Evolutionary conservation across 2,797 vertebrate species (phyloP).

Genomic region (Pristis pectinata): DNA sequence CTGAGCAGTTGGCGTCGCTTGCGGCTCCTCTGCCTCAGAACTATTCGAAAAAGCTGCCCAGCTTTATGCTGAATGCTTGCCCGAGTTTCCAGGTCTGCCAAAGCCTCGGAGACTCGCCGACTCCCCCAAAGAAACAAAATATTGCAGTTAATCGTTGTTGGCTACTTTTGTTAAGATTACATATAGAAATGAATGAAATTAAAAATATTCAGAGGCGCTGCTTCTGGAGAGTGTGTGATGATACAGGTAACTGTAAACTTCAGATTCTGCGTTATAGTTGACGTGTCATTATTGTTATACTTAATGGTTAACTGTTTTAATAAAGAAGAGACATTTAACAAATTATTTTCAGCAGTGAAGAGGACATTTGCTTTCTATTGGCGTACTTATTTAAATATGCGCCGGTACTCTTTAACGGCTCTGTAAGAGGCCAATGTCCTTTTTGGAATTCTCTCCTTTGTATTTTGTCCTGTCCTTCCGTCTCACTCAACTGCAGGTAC

Average conservation of each 20-base stretch:
- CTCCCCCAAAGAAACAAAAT: neutral
- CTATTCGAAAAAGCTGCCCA: neutral
- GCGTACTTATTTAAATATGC: neutral
- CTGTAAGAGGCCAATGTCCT: neutral
- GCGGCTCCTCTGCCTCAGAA: neutral
- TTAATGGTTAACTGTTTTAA: neutral
- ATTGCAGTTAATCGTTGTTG: neutral
- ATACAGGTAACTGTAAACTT: neutral
- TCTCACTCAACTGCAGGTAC: neutral
- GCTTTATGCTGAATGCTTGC: neutral
- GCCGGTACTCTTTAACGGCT: neutral
- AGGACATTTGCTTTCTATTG: neutral
- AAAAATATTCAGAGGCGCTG: neutral
- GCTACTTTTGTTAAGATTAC: neutral
- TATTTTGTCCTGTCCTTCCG: neutral
- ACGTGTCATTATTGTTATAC: neutral
- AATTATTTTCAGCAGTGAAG: neutral
- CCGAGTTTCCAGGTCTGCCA: neutral
- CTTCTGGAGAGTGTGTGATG: neutral
- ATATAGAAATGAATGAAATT: neutral
- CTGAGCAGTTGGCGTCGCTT: slow-evolving; percentile 25
- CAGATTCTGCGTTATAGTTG: neutral
- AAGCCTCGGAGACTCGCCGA: neutral
- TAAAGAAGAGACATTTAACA: neutral
- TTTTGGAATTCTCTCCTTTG: neutral